Evolutionary conservation across 2,113 vertebrate species (phyloP), one percentile per base, ranked within the genome.

Genomic region (Herpetotheres cachinnans): DNA sequence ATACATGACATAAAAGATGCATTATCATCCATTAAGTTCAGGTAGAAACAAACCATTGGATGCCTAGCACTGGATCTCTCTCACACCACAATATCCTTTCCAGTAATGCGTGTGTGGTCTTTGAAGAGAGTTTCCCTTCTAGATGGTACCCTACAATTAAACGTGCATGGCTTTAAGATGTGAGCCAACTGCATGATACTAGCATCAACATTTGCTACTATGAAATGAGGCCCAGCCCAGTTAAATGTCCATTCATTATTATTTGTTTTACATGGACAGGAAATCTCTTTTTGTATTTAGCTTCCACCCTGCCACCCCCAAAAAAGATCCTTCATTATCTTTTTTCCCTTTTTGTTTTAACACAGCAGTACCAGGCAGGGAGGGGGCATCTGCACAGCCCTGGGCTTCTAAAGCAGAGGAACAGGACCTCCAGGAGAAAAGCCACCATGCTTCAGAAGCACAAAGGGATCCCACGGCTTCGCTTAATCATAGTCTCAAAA

Each of bases 11-110:
- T 87, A 92, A 91, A 95, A 95, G 97, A 98, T 98, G 96, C 98
- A 98, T 98, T 98, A 98, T 94, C 92, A 97, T 94, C 97, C 98
- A 98, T 98, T 98, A 98, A 96, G 96, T 79, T 83, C 91, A 97
- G 92, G 95, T 97, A 87, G 92, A 97, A 94, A 90, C 92, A 96
- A 87, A 94, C 95, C 96, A 96, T 96, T 97, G 98, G 58, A 96
- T 95, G 91, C 61, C 82, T 93, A 96, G 85, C 79, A 86, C 80
- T 97, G 94, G 91, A 84, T 95, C 95, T 95, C 94, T 94, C 90
- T 73, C 97, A 95, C 83, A 95, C 97, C 98, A 97, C 98, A 97
- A 97, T 87, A 97, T 98, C 97, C 97, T 87, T 98, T 97, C 97
- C 95, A 97, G 97, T 97, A 96, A 61, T 95, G 95, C 19, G 13